Conservation (phyloP, 2,113 vertebrate species). For the Rhabdornis inornatus region DNA sequence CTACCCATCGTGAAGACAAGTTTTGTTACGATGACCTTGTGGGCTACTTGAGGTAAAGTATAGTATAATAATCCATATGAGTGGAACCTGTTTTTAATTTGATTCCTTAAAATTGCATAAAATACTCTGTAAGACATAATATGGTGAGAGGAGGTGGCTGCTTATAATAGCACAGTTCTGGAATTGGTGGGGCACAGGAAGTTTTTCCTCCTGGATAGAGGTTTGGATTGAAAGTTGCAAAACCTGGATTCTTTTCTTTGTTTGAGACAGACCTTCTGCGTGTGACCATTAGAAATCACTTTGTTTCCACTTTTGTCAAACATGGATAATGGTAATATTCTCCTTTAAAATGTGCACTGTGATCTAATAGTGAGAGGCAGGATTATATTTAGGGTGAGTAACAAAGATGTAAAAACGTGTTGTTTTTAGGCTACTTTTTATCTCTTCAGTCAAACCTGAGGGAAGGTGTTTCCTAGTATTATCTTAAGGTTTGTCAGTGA, state of each 20-base stretch:
- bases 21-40: background rate
- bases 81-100: background rate
- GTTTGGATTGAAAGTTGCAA: background rate
- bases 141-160: background rate
- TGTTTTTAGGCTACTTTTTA: background rate
- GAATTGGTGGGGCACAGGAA: background rate
- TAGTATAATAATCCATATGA: background rate
- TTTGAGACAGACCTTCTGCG: background rate
- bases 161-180: background rate
- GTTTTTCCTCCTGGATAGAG: background rate
- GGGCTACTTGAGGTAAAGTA: background rate
- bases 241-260: background rate
- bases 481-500: background rate
- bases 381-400: background rate
- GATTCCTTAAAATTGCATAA: background rate
- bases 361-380: background rate
- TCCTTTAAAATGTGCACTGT: background rate
- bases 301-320: background rate
- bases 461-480: background rate
- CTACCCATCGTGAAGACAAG: accelerated
- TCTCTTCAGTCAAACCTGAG: background rate
- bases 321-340: background rate
- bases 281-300: background rate
- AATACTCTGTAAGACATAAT: background rate
- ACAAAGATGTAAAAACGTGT: background rate